Conservation (phyloP, 2,797 vertebrate genomes). For the Arnoldichthys spilopterus region DNA sequence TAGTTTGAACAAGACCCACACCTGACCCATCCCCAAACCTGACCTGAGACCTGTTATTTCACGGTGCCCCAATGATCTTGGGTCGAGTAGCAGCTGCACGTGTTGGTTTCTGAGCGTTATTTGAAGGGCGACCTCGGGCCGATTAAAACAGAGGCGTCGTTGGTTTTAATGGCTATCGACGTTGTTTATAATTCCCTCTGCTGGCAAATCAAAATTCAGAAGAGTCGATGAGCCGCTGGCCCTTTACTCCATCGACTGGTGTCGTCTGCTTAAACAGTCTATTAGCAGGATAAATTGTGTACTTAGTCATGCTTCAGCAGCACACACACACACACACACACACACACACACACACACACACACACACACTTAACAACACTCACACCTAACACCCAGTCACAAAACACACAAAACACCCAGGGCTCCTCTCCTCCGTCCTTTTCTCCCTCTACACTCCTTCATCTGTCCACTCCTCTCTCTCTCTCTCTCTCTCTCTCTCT, state of each 20-base stretch:
- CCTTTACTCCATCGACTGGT: slow-evolving; percentile 66
- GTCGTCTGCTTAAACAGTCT: slow-evolving; percentile 59
- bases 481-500: no score
- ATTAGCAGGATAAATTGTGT: slow-evolving; percentile 65
- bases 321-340: no score
- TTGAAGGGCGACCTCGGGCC: slow-evolving; percentile 49
- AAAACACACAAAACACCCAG: no score
- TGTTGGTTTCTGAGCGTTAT: background rate
- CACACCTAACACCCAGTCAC: no score
- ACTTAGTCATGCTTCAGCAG: slow-evolving; percentile 62
- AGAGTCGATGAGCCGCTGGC: slow-evolving; percentile 53
- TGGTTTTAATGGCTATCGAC: slow-evolving; percentile 70
- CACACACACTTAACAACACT: no score
- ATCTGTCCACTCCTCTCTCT: background rate
- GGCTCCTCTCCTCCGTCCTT: no score
- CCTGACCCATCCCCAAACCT: no score
- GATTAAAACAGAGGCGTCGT: slow-evolving; percentile 48
- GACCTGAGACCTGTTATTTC: no score
- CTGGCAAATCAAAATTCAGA: slow-evolving; percentile 65
- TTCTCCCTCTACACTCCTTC: no score
- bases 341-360: no score
- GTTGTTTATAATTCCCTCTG: slow-evolving; percentile 61
- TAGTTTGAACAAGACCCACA: no score
- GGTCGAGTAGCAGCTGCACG: background rate
- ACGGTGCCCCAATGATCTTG: no score